These are phyloP conservation scores for Crematogaster levior DNA, from an alignment of 2,888 invertebrate species.

Conservation along the genomic window DNA sequence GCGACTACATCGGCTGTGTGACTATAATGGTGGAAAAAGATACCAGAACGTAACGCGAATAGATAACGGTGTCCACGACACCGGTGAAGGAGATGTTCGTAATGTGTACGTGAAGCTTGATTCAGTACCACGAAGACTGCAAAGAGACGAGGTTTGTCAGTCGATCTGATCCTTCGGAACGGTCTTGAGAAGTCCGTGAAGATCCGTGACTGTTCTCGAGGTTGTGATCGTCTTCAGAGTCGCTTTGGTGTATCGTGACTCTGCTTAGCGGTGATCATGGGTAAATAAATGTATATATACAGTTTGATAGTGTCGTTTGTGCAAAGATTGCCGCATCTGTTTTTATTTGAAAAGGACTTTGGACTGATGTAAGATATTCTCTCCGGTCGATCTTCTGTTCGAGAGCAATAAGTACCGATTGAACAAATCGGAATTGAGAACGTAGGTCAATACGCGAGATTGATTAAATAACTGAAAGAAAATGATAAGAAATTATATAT, in stretches of 20 bases:
- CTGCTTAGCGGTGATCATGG: slow-evolving; percentile 48
- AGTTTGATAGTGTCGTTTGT: neutral
- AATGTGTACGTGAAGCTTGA: slow-evolving; percentile 45
- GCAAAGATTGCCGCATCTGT: neutral
- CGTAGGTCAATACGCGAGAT: neutral
- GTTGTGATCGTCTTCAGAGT: neutral
- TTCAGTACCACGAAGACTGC: slow-evolving; percentile 27
- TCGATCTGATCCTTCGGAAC: slow-evolving; percentile 10
- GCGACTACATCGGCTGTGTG: slow-evolving; percentile 6
- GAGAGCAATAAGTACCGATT: neutral
- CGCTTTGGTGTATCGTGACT: neutral
- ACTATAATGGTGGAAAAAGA: slow-evolving; percentile 62
- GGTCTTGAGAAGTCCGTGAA: neutral
- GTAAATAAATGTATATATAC: slow-evolving; percentile 54
- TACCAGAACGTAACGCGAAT: slow-evolving; percentile 60
- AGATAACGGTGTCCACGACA: slow-evolving; percentile 71
- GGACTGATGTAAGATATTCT: neutral
- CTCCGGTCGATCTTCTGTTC: neutral
- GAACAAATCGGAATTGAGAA: slow-evolving; percentile 10
- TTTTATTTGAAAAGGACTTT: neutral
- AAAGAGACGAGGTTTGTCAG: slow-evolving; percentile 27
- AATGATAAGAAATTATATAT: neutral
- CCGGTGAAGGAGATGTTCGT: slow-evolving; percentile 35
- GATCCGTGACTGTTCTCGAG: neutral
- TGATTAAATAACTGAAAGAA: neutral